phyloP scores from a whole-genome alignment of 2,113 vertebrate genomes.

The Condylura cristata region DNA sequence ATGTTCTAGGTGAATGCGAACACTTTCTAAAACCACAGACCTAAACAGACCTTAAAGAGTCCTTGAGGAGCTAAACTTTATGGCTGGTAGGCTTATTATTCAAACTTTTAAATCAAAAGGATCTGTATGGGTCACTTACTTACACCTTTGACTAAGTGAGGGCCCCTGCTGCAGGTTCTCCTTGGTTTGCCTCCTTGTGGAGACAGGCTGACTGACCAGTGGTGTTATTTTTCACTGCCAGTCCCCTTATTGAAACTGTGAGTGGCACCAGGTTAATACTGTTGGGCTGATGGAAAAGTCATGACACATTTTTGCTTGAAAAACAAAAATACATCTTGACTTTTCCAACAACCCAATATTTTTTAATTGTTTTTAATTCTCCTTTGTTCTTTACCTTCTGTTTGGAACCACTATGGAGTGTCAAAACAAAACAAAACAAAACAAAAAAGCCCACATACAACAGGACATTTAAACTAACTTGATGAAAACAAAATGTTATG shows the following conservation, averaged over 20 bases:
- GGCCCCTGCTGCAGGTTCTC: background rate
- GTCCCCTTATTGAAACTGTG: background rate
- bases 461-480: constrained; percentile 17
- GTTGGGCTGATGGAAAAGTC: too few species aligned
- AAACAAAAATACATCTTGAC: too few species aligned
- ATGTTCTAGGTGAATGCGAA: background rate
- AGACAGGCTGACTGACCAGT: background rate
- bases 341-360: background rate
- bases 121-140: background rate
- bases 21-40: constrained; percentile 11
- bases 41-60: constrained; percentile 9
- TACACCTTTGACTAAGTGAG: background rate
- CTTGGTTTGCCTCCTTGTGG: background rate
- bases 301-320: too few species aligned
- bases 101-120: background rate
- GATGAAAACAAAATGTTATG: background rate
- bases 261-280: background rate
- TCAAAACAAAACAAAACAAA: too few species aligned
- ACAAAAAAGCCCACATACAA: too few species aligned
- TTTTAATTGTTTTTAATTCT: background rate
- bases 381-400: constrained; percentile 34
- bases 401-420: background rate
- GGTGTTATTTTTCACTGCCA: background rate
- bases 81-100: background rate
- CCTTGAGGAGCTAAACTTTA: background rate